Percentiles rank a stretch among this genome's conserved stretches.
Conservation (phyloP, 1,140 invertebrate genomes). For the Scylla paramamosain region DNA sequence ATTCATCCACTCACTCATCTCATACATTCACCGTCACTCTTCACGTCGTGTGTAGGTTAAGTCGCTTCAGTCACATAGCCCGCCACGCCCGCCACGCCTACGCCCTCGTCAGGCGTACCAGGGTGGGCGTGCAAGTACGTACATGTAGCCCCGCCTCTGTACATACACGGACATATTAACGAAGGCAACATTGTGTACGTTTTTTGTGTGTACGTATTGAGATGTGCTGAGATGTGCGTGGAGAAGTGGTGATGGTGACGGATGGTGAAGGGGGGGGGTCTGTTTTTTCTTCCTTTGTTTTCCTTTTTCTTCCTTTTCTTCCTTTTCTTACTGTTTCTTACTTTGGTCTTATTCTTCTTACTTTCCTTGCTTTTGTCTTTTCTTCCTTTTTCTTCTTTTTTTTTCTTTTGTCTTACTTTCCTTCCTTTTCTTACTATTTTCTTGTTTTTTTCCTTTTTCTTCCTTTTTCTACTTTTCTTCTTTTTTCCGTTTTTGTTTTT, state of each 20-base stretch:
- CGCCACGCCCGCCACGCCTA: neutral
- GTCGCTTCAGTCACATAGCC: neutral
- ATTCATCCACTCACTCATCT: neutral
- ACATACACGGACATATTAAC: neutral
- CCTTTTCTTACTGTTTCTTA: too few relatives aligned
- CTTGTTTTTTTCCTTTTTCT: too few relatives aligned
- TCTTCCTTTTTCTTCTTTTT: too few relatives aligned
- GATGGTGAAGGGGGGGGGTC: neutral
- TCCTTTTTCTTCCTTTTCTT: too few relatives aligned
- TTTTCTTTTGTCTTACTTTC: too few relatives aligned
- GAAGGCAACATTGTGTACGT: neutral
- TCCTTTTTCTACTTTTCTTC: too few relatives aligned
- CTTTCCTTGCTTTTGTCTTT: too few relatives aligned
- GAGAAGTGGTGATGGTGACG: neutral
- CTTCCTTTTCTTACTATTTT: too few relatives aligned
- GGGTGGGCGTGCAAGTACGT: neutral
- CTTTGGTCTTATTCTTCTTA: too few relatives aligned
- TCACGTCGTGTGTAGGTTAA: neutral
- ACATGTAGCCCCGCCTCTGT: neutral
- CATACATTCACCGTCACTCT: neutral
- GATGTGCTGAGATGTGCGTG: neutral
- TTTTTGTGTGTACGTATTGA: neutral
- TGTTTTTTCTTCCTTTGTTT: too few relatives aligned
- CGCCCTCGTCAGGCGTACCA: neutral
- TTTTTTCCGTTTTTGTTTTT: too few relatives aligned